Percentiles rank a stretch among this genome's conserved stretches.
Evolutionary conservation across 2,888 invertebrate genomes (phyloP).

Genomic region (Cryptus viduatorius): DNA sequence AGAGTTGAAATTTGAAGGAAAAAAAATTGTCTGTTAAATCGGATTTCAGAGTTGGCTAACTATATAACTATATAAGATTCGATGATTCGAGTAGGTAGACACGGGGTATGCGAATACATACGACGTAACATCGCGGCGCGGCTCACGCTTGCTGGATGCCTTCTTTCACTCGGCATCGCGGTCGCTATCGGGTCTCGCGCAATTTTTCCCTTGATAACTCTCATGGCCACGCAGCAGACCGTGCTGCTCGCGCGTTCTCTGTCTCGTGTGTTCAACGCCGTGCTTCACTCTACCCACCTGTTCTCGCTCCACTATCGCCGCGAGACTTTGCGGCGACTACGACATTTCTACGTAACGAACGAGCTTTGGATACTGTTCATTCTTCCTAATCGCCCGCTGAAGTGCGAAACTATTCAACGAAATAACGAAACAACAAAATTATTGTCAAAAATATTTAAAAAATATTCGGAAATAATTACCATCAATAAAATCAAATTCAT

Average conservation of each 20-base stretch:
- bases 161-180: conserved; percentile 31
- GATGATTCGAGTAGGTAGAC: conserved; percentile 3
- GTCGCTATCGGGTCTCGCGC: conserved; percentile 64
- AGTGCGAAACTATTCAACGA: neutral
- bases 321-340: conserved; percentile 40
- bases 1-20: too few relatives aligned
- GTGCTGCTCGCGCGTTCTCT: conserved; percentile 28
- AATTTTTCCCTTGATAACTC: conserved; percentile 66
- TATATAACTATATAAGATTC: neutral
- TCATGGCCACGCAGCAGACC: conserved; percentile 58
- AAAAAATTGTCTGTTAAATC: neutral
- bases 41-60: neutral
- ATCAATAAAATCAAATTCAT: too few relatives aligned
- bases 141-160: conserved; percentile 39
- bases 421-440: neutral
- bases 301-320: conserved; percentile 66
- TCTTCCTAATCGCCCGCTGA: neutral
- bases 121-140: conserved; percentile 28
- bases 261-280: neutral
- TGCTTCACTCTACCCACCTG: conserved; percentile 73
- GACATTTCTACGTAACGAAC: conserved; percentile 21
- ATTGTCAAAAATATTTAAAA: too few relatives aligned
- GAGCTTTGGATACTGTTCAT: neutral
- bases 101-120: conserved; percentile 7
- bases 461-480: too few relatives aligned